Conservation (phyloP, 2,797 vertebrate genomes). For the Tauraco hartlaubi region DNA sequence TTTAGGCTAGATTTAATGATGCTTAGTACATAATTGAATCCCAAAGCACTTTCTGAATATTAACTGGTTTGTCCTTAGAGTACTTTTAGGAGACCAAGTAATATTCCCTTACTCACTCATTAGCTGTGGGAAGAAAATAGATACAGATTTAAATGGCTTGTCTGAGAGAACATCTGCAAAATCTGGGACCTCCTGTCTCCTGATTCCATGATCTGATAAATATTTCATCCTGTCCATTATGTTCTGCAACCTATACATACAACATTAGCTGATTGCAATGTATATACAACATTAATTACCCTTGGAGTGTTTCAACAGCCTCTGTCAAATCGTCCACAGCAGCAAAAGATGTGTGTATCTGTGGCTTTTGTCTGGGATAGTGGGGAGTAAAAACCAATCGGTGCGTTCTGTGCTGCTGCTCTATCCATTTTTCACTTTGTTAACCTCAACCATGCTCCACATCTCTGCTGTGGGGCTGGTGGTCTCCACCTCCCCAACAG, state of each 20-base stretch:
- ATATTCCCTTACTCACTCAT: slow-evolving; percentile 40
- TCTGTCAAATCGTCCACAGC: background rate
- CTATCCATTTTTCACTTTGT: background rate
- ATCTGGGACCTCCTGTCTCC: slow-evolving; percentile 11
- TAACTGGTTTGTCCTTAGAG: slow-evolving; percentile 63
- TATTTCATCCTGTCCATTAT: slow-evolving; percentile 39
- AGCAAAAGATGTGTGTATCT: background rate
- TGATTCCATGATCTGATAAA: slow-evolving; percentile 18
- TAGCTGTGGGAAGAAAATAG: slow-evolving; percentile 42
- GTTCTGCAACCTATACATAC: background rate
- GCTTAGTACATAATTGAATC: slow-evolving; percentile 56
- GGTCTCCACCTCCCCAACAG: background rate
- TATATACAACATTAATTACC: slow-evolving; percentile 10
- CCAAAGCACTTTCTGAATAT: slow-evolving; percentile 61
- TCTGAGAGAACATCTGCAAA: slow-evolving; percentile 43
- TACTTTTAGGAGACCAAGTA: slow-evolving; percentile 52
- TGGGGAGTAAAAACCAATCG: background rate
- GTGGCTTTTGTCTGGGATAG: background rate
- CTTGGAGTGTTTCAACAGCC: background rate
- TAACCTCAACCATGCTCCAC: background rate
- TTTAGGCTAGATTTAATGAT: slow-evolving; percentile 63
- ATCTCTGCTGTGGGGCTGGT: background rate
- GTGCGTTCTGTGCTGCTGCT: background rate
- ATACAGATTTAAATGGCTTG: slow-evolving; percentile 21
- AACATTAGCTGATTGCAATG: slow-evolving; percentile 14